Evolutionary conservation across 1,140 invertebrate species (phyloP).

Genomic region (Anastrepha ludens): DNA sequence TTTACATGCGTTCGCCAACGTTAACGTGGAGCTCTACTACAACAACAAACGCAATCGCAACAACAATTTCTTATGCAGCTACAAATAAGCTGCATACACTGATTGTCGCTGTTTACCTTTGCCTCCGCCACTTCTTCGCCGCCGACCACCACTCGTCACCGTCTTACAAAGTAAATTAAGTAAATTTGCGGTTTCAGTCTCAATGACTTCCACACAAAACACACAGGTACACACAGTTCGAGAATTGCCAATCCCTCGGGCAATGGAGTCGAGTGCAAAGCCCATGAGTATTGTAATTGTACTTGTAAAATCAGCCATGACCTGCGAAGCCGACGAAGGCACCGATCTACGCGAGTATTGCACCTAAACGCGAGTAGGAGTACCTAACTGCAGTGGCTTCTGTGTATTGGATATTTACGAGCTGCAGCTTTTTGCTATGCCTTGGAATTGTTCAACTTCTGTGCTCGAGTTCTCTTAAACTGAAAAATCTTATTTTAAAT

Average conservation of each 20-base stretch:
- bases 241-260: slow-evolving; percentile 40
- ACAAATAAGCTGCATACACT: neutral
- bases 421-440: neutral
- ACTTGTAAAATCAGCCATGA: slow-evolving; percentile 43
- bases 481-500: neutral
- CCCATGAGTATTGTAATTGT: slow-evolving; percentile 14
- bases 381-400: neutral
- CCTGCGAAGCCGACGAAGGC: neutral
- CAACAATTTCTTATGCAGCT: neutral
- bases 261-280: slow-evolving; percentile 19
- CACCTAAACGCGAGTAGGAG: neutral
- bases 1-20: slow-evolving; percentile 37
- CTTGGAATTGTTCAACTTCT: slow-evolving; percentile 9
- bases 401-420: neutral
- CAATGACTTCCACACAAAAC: slow-evolving; percentile 34
- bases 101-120: neutral
- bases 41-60: neutral
- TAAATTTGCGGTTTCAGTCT: slow-evolving; percentile 52
- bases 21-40: neutral
- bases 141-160: neutral
- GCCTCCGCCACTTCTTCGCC: neutral
- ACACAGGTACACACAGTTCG: neutral
- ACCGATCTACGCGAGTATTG: neutral
- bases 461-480: neutral
- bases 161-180: slow-evolving; percentile 40